A percentile compares a stretch with the other conserved stretches of the same genome.
Evolutionary conservation across 2,113 vertebrate species (phyloP).

Genomic region (Cryptomyrus ogoouensis): DNA sequence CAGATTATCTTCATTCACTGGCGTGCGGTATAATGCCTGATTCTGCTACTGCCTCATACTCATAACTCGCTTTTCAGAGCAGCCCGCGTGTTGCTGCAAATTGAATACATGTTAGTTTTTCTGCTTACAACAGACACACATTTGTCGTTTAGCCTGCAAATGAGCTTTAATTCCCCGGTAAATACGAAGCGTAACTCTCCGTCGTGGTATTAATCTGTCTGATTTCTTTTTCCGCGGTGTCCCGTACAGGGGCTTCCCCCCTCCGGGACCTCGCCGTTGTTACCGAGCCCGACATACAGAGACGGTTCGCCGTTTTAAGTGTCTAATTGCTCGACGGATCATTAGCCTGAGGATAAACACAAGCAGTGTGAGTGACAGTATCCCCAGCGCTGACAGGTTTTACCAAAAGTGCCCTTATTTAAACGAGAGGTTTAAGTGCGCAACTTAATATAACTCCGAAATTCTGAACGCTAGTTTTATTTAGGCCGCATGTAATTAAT

Average conservation of each 20-base stretch:
- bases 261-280: neutral
- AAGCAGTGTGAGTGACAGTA: neutral
- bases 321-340: neutral
- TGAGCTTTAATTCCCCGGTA: neutral
- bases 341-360: neutral
- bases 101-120: conserved; percentile 5
- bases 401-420: neutral
- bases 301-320: neutral
- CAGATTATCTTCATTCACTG: neutral
- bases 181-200: neutral
- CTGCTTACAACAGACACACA: neutral
- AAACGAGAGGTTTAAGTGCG: neutral
- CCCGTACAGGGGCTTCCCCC: neutral
- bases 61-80: neutral
- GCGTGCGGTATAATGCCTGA: neutral
- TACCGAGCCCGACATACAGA: neutral
- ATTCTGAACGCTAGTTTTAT: neutral
- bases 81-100: neutral
- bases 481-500: neutral
- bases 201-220: neutral
- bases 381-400: neutral
- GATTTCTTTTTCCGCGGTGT: neutral
- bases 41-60: neutral
- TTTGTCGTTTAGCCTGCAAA: neutral
- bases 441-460: neutral